Evolutionary conservation across 2,888 invertebrate genomes (phyloP), one percentile per base, ranked within the genome.

Genomic region (Catocala fraxini): DNA sequence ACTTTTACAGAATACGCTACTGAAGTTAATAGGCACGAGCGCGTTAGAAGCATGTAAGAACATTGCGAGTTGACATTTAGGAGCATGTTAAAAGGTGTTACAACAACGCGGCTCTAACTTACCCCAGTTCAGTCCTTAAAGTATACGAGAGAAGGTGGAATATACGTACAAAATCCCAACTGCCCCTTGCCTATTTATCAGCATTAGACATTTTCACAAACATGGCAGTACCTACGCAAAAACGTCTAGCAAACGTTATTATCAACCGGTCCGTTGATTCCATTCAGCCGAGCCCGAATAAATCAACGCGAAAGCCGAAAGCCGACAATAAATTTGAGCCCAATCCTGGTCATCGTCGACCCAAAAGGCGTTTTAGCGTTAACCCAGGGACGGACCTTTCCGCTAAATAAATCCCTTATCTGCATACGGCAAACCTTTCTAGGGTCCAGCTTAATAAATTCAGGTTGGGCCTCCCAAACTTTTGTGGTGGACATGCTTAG

Each of bases 331-430:
- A 93, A 93, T 93, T 91, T 88, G 79, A 86, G 79, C 86, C 87
- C 90, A 93, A 92, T 91, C 89, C 92, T 94, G 94, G 94, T 92
- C 94, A 93, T 92, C 93, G 87, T 79, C 87, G 89, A 89, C 92
- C 92, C 90, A 82, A 88, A 86, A 89, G 89, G 89, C 92, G 90
- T 89, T 90, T 90, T 87, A 88, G 89, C 86, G 89, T 85, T 90
- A 89, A 92, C 91, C 93, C 91, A 81, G 90, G 90, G 92, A 89
- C 91, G 93, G 94, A 93, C 94, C 93, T 93, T 93, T 93, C 92
- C 92, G 94, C 93, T 94, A 92, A 93, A 93, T 94, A 94, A 94
- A 94, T 94, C 94, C 93, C 94, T 94, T 94, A 94, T 94, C 94
- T 94, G 93, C 94, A 94, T 94, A 94, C 92, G 94, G 92, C 94